Conservation (phyloP, 2,113 vertebrate genomes). For the Cinclus cinclus region DNA sequence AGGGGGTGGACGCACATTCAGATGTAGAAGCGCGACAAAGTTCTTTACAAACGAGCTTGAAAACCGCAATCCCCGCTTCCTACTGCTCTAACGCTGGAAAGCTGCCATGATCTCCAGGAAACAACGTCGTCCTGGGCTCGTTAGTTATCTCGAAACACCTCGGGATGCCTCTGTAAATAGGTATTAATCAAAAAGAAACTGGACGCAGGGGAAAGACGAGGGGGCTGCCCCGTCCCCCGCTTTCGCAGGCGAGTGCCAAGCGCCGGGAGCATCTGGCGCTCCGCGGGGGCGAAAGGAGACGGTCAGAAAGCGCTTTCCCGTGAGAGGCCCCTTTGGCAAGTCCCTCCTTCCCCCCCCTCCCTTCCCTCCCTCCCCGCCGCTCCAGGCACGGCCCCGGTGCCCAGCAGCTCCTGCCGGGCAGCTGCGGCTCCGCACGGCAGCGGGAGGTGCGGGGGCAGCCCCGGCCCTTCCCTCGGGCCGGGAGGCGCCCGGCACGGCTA, state of each 20-base stretch:
- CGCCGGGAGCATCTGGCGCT: not conserved
- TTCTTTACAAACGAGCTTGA: not conserved
- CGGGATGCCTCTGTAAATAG: not conserved
- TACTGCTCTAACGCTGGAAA: not conserved
- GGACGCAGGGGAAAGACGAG: not conserved
- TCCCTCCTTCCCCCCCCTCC: too few relatives aligned
- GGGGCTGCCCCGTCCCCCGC: not conserved
- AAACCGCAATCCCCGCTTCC: not conserved
- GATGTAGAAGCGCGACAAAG: not conserved
- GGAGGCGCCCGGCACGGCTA: not conserved
- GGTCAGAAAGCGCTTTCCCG: not conserved
- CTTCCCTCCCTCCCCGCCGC: fast-evolving
- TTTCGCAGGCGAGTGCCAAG: not conserved
- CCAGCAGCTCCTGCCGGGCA: fast-evolving
- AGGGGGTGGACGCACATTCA: not conserved
- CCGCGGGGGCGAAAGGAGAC: not conserved
- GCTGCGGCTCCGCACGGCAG: too few relatives aligned
- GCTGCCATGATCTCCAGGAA: not conserved
- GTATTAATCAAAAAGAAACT: fast-evolving
- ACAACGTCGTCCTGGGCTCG: not conserved
- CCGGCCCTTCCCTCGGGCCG: not conserved
- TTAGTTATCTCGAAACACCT: not conserved
- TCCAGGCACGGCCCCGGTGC: not conserved
- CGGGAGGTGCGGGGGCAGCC: not conserved
- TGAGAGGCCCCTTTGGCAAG: not conserved